These are phyloP conservation scores for Chiloscyllium punctatum DNA, from an alignment of 2,797 vertebrate species.

Conservation along the genomic window DNA sequence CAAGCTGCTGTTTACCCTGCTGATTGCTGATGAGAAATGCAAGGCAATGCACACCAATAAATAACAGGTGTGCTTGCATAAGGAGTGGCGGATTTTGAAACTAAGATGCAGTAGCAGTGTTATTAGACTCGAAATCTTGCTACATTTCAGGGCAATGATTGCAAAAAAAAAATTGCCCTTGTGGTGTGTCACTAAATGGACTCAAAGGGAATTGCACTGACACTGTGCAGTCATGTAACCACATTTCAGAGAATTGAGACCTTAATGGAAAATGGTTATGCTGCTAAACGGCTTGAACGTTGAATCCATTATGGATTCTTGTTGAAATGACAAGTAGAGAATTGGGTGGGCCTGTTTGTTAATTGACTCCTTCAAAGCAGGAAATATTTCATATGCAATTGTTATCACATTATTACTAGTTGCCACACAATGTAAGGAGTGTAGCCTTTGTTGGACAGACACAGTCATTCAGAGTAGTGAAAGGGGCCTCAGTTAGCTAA, in stretches of 20 bases:
- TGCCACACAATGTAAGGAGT: background rate
- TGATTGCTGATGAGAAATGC: background rate
- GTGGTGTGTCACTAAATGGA: background rate
- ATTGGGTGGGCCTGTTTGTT: background rate
- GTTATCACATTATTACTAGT: background rate
- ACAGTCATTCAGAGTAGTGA: background rate
- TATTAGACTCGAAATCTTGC: background rate
- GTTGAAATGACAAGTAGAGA: background rate
- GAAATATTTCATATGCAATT: background rate
- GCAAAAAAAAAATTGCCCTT: background rate
- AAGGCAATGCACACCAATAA: background rate
- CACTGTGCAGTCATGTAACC: background rate
- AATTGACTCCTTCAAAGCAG: background rate
- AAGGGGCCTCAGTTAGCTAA: background rate
- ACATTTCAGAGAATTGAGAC: background rate
- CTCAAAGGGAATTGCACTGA: background rate
- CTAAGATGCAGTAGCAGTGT: background rate
- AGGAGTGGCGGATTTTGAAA: conserved; percentile 3
- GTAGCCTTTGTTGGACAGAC: background rate
- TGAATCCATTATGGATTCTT: background rate
- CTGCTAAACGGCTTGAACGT: background rate
- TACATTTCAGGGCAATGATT: background rate
- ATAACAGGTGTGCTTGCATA: background rate
- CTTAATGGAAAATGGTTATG: background rate
- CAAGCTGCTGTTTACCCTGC: too few species aligned